phyloP scores from a whole-genome alignment of 35 echinoderm and acorn worm species.

The Holothuria glaberrima region DNA sequence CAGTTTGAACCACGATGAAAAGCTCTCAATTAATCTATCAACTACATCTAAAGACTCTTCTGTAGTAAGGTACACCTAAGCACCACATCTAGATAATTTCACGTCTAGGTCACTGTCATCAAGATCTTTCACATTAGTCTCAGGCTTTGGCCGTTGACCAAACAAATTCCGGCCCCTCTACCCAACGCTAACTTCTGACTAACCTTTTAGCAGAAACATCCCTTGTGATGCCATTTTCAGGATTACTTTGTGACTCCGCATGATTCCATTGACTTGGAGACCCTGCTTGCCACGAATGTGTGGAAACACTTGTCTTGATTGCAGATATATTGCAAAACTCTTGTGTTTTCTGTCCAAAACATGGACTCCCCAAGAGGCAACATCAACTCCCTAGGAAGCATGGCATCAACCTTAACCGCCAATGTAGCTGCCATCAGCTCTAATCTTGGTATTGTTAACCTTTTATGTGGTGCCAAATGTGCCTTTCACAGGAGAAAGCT shows the following conservation, averaged over 20 bases:
- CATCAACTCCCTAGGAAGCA: constrained; percentile 50
- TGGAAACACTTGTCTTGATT: constrained; percentile 53
- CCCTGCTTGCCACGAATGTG: constrained; percentile 66
- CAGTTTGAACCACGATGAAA: not conserved
- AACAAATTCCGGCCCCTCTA: constrained; percentile 62
- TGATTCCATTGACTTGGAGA: constrained; percentile 53
- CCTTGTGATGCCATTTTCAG: constrained; percentile 62
- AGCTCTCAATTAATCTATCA: too few relatives aligned
- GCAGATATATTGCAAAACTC: constrained; percentile 65
- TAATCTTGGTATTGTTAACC: constrained; percentile 63
- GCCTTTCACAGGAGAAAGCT: constrained; percentile 51
- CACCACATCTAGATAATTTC: not conserved
- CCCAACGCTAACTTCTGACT: constrained; percentile 9
- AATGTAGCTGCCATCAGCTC: too few relatives aligned
- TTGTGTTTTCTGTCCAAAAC: constrained; percentile 59
- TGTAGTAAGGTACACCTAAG: not conserved
- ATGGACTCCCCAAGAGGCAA: not conserved
- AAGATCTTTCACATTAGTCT: not conserved
- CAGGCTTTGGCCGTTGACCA: not conserved
- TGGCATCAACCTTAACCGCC: constrained; percentile 42
- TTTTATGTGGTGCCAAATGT: constrained; percentile 60
- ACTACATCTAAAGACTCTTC: not conserved
- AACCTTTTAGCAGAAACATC: constrained; percentile 15
- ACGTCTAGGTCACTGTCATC: not conserved
- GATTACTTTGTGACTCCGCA: constrained; percentile 46